These are phyloP conservation scores for Peromyscus melanophrys DNA, from an alignment of 2,797 vertebrate genomes.

Conservation along the genomic window DNA sequence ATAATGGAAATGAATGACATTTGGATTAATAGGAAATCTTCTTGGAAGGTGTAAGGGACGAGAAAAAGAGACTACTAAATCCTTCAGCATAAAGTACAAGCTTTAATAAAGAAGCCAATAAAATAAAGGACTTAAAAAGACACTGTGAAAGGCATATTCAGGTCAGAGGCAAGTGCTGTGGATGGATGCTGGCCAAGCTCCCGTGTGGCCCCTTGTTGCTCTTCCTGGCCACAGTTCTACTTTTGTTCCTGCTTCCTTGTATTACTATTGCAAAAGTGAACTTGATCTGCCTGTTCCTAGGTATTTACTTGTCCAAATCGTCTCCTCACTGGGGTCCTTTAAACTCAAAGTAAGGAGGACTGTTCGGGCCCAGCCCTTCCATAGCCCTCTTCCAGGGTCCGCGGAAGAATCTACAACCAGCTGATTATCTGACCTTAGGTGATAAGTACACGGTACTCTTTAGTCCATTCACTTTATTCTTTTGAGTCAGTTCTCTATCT, in stretches of 20 bases:
- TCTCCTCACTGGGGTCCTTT: not conserved
- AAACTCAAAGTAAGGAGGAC: not conserved
- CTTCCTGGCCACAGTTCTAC: not conserved
- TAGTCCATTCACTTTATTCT: too few relatives aligned
- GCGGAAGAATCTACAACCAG: too few relatives aligned
- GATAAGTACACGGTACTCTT: too few relatives aligned
- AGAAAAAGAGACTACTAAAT: slow-evolving; percentile 77
- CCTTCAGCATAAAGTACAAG: slow-evolving; percentile 68
- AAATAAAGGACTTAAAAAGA: slow-evolving; percentile 79
- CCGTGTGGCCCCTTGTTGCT: not conserved
- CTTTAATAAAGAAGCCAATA: slow-evolving; percentile 77
- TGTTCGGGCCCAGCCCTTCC: too few relatives aligned
- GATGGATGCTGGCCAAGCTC: slow-evolving; percentile 17
- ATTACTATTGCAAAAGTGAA: not conserved
- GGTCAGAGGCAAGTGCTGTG: slow-evolving; percentile 45
- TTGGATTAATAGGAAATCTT: slow-evolving; percentile 81
- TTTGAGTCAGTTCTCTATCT: too few relatives aligned
- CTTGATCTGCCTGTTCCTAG: not conserved
- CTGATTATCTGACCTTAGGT: too few relatives aligned
- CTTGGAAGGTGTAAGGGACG: slow-evolving; percentile 70
- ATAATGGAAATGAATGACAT: slow-evolving; percentile 76
- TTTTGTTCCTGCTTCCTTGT: not conserved
- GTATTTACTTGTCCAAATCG: not conserved
- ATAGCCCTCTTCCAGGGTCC: too few relatives aligned
- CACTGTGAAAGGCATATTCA: slow-evolving; percentile 54